These are phyloP conservation scores for Rhagoletis zephyria DNA, from an alignment of 1,140 invertebrate species.

Conservation along the genomic window DNA sequence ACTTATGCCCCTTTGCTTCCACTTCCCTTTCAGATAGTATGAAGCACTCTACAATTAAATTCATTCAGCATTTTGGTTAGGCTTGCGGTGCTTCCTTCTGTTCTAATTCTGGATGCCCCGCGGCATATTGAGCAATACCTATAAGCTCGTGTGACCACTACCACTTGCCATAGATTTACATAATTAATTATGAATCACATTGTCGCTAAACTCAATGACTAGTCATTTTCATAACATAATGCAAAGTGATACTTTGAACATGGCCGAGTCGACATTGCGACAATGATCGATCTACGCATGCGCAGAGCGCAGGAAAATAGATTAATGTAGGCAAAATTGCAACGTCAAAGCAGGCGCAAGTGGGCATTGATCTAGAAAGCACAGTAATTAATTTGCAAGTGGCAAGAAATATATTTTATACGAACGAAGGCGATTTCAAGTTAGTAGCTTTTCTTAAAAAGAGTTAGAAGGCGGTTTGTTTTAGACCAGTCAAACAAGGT, in stretches of 20 bases:
- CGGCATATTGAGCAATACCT: not conserved
- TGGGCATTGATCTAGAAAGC: not conserved
- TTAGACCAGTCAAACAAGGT: not conserved
- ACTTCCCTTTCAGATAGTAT: too few relatives aligned
- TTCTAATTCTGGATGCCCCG: too few relatives aligned
- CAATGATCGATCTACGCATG: conserved; percentile 44
- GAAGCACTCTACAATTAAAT: too few relatives aligned
- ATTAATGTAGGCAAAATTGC: not conserved
- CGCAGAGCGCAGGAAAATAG: not conserved
- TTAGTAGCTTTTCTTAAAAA: too few relatives aligned
- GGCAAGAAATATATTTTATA: too few relatives aligned
- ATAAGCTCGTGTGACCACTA: not conserved
- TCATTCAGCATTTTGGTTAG: too few relatives aligned
- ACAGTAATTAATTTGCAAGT: too few relatives aligned
- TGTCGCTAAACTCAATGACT: not conserved
- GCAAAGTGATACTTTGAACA: not conserved
- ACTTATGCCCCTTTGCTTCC: too few relatives aligned
- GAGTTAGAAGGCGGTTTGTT: too few relatives aligned
- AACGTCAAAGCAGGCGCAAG: not conserved
- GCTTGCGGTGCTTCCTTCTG: too few relatives aligned
- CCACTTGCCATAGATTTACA: not conserved
- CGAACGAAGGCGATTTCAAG: too few relatives aligned
- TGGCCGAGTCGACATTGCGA: not conserved
- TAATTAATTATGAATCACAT: conserved; percentile 12
- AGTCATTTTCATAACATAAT: conserved; percentile 26